Evolutionary conservation across 30 jellyfish, hydroid and myxozoan species (phyloP).

Genomic region (Nemopilema nomurai): DNA sequence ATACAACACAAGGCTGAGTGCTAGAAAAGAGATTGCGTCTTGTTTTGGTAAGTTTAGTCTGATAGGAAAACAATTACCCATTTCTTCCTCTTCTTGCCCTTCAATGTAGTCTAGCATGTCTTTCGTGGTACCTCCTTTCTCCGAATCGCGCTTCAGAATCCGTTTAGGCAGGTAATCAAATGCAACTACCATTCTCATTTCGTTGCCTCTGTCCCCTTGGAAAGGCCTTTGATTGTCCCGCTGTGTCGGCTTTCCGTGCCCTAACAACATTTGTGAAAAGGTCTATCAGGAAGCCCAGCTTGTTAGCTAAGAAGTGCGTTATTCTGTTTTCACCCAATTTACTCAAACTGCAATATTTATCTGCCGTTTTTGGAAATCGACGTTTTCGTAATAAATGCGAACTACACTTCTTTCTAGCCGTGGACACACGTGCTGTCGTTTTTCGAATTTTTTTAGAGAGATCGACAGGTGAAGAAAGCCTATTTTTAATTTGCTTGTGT

Average conservation of each 20-base stretch:
- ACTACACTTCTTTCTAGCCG: background rate
- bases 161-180: background rate
- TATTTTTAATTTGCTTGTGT: no score
- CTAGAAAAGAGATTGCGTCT: no score
- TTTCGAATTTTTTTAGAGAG: background rate
- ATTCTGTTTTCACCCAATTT: no score
- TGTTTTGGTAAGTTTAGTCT: no score
- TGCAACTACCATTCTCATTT: background rate
- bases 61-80: background rate
- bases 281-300: no score
- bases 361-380: no score
- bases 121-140: background rate
- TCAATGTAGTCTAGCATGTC: background rate
- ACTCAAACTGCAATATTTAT: no score
- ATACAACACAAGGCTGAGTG: no score
- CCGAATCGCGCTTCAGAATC: background rate
- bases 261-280: background rate
- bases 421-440: background rate
- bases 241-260: background rate
- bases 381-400: no score
- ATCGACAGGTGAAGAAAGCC: background rate
- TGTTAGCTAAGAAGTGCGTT: no score
- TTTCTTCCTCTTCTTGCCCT: background rate
- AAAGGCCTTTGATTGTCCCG: background rate
- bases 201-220: background rate